A percentile compares a stretch with the other conserved stretches of the same genome.
These are phyloP conservation scores for Leucophenga montana DNA, from an alignment of 2,888 invertebrate genomes.

Conservation along the genomic window DNA sequence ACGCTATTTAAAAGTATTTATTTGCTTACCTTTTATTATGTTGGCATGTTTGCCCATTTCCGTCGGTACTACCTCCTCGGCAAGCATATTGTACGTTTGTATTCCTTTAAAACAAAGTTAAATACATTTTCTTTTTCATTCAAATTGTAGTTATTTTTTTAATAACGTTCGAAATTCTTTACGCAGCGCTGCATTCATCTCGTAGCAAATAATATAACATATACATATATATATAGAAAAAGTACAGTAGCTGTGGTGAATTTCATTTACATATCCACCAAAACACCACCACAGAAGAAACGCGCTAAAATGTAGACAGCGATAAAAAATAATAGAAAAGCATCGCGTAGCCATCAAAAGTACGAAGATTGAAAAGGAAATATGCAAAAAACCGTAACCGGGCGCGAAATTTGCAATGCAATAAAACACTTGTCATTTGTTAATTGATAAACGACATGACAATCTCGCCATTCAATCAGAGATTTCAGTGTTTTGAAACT, in stretches of 20 bases:
- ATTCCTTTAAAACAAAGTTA: not conserved
- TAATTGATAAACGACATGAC: no score
- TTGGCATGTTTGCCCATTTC: constrained; percentile 79
- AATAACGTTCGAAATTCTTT: not conserved
- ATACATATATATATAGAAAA: constrained; percentile 45
- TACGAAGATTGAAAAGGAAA: constrained; percentile 5
- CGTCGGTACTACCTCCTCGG: constrained; percentile 75
- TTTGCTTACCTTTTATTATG: constrained; percentile 76
- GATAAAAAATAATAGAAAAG: constrained; percentile 15
- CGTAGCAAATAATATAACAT: constrained; percentile 43
- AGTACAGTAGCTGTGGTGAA: constrained; percentile 64
- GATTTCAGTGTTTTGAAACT: not conserved
- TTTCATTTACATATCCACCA: constrained; percentile 33
- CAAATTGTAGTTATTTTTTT: not conserved
- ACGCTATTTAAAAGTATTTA: not conserved
- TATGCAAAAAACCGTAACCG: constrained; percentile 5
- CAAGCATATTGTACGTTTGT: constrained; percentile 62
- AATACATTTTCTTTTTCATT: no score
- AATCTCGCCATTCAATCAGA: not conserved
- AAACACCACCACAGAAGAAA: constrained; percentile 6
- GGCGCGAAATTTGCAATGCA: constrained; percentile 17
- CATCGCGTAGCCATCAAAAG: not conserved
- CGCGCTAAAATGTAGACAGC: not conserved
- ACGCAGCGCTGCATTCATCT: not conserved
- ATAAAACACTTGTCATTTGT: not conserved